A percentile compares a stretch with the other conserved stretches of the same genome.
phyloP scores from a whole-genome alignment of 1,140 invertebrate species.

The Caerostris extrusa region DNA sequence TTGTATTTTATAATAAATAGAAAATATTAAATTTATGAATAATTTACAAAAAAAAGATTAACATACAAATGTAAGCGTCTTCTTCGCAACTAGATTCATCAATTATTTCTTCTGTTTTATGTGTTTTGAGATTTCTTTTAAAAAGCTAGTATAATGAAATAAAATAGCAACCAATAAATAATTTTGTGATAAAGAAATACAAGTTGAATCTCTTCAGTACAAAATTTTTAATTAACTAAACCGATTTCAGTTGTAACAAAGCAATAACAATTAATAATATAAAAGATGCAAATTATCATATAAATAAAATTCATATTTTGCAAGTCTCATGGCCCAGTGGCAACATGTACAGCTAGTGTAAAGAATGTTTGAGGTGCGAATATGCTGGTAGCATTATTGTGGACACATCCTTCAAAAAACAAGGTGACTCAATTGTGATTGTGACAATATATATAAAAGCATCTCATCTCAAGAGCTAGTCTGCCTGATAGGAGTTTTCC shows the following conservation, averaged over 20 bases:
- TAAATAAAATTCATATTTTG: neutral
- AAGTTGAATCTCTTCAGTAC: neutral
- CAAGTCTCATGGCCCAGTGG: too few species aligned
- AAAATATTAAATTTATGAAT: neutral
- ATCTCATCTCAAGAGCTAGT: too few species aligned
- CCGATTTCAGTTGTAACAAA: neutral
- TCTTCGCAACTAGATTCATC: constrained; percentile 36
- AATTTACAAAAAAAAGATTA: neutral
- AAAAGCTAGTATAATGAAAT: constrained; percentile 31
- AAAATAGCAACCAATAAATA: neutral
- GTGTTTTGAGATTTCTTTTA: neutral
- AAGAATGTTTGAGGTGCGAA: too few species aligned
- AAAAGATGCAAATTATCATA: neutral
- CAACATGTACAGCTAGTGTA: too few species aligned
- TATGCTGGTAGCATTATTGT: too few species aligned
- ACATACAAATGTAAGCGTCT: constrained; percentile 9
- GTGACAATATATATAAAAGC: too few species aligned
- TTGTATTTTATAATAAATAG: neutral
- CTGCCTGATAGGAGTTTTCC: too few species aligned
- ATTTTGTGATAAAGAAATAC: too few species aligned
- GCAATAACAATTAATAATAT: neutral
- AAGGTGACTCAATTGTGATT: too few species aligned
- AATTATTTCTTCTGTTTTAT: constrained; percentile 7
- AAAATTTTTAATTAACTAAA: neutral
- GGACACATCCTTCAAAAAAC: too few species aligned